Evolutionary conservation across 2,113 vertebrate genomes (phyloP), one percentile per base, ranked within the genome.

Genomic region (Toxostoma redivivum): DNA sequence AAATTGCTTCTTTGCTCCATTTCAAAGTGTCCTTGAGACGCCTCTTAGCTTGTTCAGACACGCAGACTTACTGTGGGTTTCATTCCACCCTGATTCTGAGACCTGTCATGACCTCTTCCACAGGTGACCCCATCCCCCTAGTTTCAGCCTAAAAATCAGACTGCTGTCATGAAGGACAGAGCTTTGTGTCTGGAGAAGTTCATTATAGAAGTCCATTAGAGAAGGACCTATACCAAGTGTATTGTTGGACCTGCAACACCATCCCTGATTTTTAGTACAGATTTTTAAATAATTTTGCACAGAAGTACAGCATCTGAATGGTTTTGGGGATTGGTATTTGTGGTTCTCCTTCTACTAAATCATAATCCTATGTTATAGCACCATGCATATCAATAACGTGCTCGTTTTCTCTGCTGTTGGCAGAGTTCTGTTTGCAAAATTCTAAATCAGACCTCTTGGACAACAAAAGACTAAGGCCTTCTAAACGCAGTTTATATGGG

Each of bases 381-480:
- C 7, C 1, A 1, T 47, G 16, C 33, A 62, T 28, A 15, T 14
- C 0, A 0, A n/a, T 20, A 69, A 13, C 1, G 5, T 40, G 30
- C 14, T 80, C 17, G 10, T 53, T 76, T 77, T 77, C 35, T 67
- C 76, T 83, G 53, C 24, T 64, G 24, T n/a, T 81, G 62, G 40
- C 50, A 83, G 28, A 76, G 8, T 1, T 53, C 56, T 9, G 30
- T 47, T 82, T 69, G 69, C 40, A 53, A 57, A 81, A 62, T 28
- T 82, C 45, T 79, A 64, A 71, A 48, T 30, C 10, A 51, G 45
- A 60, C 9, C 45, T 80, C 86, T 57, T 48, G 45, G 48, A 37
- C 19, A 67, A 24, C 23, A 56, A 74, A 83, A 33, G 33, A 58
- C 47, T 74, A 62, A 22, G 4, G 13, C 16, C 5, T 12, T 35